These are phyloP conservation scores for Amia ocellicauda DNA, from an alignment of 2,113 vertebrate genomes.

Conservation along the genomic window DNA sequence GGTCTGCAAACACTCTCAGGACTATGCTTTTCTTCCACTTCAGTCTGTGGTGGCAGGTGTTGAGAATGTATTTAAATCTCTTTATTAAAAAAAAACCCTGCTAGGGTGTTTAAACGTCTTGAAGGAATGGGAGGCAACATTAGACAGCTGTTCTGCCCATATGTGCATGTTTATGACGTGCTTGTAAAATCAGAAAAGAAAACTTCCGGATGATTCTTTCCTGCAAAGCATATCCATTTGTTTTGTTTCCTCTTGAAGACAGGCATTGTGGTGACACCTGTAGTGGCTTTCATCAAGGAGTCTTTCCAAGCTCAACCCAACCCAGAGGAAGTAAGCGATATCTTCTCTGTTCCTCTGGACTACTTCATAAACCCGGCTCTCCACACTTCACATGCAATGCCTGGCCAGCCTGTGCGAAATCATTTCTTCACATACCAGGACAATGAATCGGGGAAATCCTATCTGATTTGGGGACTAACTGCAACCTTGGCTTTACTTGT, in stretches of 20 bases:
- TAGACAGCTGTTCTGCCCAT: background rate
- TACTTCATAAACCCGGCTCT: slow-evolving; percentile 67
- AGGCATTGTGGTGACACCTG: slow-evolving; percentile 73
- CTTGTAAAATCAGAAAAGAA: too few species aligned
- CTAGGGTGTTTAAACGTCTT: too few species aligned
- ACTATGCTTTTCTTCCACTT: too few species aligned
- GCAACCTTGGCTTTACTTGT: slow-evolving; percentile 69
- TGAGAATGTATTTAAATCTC: too few species aligned
- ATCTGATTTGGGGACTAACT: slow-evolving; percentile 82
- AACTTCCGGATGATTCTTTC: too few species aligned
- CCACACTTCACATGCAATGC: slow-evolving; percentile 42
- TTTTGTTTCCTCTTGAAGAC: slow-evolving; percentile 54
- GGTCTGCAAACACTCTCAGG: too few species aligned
- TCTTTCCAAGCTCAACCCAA: slow-evolving; percentile 74
- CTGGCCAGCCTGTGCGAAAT: background rate
- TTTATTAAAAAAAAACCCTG: too few species aligned
- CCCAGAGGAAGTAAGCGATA: slow-evolving; percentile 80
- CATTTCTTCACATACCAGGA: slow-evolving; percentile 74
- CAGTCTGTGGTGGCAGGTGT: too few species aligned
- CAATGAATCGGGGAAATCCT: slow-evolving; percentile 46
- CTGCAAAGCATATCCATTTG: too few species aligned
- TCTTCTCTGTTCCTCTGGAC: slow-evolving; percentile 80
- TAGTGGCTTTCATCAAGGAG: slow-evolving; percentile 82
- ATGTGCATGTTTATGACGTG: background rate
- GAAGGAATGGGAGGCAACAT: background rate